Evolutionary conservation across 2,888 invertebrate species (phyloP), one percentile per base, ranked within the genome.

Genomic region (Criorhina ranunculi): DNA sequence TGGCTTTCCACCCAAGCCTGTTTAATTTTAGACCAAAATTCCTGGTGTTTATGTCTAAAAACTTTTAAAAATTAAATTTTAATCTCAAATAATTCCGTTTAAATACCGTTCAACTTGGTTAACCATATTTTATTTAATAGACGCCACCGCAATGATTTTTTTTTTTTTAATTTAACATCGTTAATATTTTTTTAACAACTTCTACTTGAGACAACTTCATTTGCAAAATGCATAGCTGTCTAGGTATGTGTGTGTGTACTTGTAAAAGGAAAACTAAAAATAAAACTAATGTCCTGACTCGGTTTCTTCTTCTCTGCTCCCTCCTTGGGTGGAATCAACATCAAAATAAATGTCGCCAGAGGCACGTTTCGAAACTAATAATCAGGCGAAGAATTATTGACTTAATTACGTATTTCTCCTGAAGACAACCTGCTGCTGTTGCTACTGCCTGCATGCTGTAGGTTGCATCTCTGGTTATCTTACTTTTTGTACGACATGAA

Each of bases 341-440:
- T 67, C 12, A 49, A 57, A 83, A 57, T 66, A 76, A 76, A 85
- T 76, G 75, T 80, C 80, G 80, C 85, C 66, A 76, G 35, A 80
- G 70, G 80, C 85, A 85, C 85, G 85, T 85, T 76, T 66, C 66
- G 42, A 76, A 85, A 80, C 76, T 85, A 85, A 85, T 85, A 85
- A 85, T 85, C 80, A 85, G 80, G 57, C 75, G 70, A 76, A 80
- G 80, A 85, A 76, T 80, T 80, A 85, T 85, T 85, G 85, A 85
- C 85, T 85, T 80, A 80, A 85, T 85, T 85, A 85, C 66, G 80
- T 76, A 85, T 85, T n/a, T 85, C 85, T 62, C 79, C 70, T 66
- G 80, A 44, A 66, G 80, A 59, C 75, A 85, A 85, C 80, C 85
- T 85, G 80, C 80, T 79, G 60, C 73, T 62, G 72, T 7, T 66